Evolutionary conservation across 2,113 vertebrate genomes (phyloP), one percentile per base, ranked within the genome.

Genomic region (Dromaius novaehollandiae): DNA sequence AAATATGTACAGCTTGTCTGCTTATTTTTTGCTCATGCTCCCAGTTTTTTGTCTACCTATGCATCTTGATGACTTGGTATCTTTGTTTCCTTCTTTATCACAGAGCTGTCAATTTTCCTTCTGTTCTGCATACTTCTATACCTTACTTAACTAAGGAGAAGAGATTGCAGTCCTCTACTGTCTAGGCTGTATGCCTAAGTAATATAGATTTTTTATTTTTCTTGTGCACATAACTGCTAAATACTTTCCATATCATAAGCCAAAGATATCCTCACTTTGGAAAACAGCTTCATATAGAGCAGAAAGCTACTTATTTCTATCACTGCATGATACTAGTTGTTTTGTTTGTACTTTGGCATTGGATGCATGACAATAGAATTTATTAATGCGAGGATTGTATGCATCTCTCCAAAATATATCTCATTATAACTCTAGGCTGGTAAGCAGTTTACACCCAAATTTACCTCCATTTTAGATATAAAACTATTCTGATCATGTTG

Each of bases 281-380:
- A 79, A 91, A 93, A 76, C 38, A 24, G 28, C 26, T 34, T 90
- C 36, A 77, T 44, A 65, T 13, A 38, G 7, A 86, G 76, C 53
- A 87, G 86, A 95, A 94, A 86, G 76, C 22, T 86, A 32, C 76
- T 93, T 79, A 86, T 86, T 97, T 86, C 26, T 13, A 63, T 88
- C 86, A 61, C 40, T 83, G 50, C 12, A 22, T 17, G 53, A 86
- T 5, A 81, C 22, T 21, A 86, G 34, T 68, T 96, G 13, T 82
- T 93, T 93, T 34, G 22, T 83, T 88, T 88, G 55, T 93, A 90
- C 60, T 90, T 90, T 93, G 79, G 40, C 68, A 77, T 30, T 50
- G 36, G 44, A 92, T 86, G 32, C 60, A 56, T 70, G 76, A 81
- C 90, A 93, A 74, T 8, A 42, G 5, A 78, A 66, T 90, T 89